Base-by-base conservation (phyloP, 2,113 vertebrate species). In the Polyodon spathula region DNA sequence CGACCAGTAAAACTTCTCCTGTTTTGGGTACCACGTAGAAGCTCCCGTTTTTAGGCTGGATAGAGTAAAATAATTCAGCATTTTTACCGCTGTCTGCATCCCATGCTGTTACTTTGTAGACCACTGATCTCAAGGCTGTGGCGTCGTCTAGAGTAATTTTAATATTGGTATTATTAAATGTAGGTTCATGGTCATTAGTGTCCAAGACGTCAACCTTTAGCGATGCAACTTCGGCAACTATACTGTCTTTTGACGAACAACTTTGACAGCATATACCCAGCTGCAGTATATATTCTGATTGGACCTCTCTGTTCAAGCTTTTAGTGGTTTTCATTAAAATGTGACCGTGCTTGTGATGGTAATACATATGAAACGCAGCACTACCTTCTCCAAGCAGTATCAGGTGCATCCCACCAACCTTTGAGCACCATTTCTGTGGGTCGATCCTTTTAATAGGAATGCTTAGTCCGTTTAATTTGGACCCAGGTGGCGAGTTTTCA, bases 1-100 rank as follows among this genome's bases (percentile, higher is more conserved):
- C 85, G 43, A 93, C 89, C 37, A 93, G 75, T 8, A 93, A 73
- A 9, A 92, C 80, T 62, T 90, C 84, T 4, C 92, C 91, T 3
- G 88, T 92, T 82, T 91, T 91, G 54, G 91, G 91, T 62, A 91
- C 90, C 54, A 86, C 88, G 74, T 91, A 93, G 63, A 92, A 92
- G 72, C 84, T 88, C 15, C 82, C 78, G 75, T 89, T 91, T 69
- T 53, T 77, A 55, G 90, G 92, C 37, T 75, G 62, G 2, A 81
- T 78, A 66, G 89, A 90, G 78, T 93, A 93, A 51, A 89, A 84
- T 54, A 92, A 71, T 71, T 92, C 88, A 1, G 86, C 88, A 77
- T 93, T 93, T 64, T 84, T 84, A 6, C 89, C 90, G 61, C 84
- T 84, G 77, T 93, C 91, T 1, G 67, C 68, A 68, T 93, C 92